Percentiles rank a stretch among this genome's conserved stretches.
Evolutionary conservation across 2,888 invertebrate species (phyloP).

Genomic region (Eulithis prunata): DNA sequence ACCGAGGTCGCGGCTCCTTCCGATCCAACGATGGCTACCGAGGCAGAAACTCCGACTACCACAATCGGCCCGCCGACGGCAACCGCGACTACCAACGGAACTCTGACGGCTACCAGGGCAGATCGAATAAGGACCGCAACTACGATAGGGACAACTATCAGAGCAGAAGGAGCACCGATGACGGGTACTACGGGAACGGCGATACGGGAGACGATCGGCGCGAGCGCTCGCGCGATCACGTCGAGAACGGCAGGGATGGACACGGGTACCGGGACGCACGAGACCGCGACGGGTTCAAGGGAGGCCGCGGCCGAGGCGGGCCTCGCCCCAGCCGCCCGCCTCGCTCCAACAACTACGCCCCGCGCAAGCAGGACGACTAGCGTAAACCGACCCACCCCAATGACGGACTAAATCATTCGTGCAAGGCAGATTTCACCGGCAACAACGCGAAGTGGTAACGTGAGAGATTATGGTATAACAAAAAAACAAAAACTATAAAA

Average conservation of each 20-base stretch:
- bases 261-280: conserved; percentile 63
- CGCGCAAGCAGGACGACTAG: conserved; percentile 66
- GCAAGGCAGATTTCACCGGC: conserved; percentile 89
- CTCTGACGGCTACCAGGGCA: conserved; percentile 48
- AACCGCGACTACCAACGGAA: conserved; percentile 63
- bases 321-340: conserved; percentile 63
- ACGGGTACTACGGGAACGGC: conserved; percentile 73
- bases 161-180: conserved; percentile 62
- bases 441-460: conserved; percentile 85
- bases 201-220: conserved; percentile 71
- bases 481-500: conserved; percentile 73
- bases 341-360: conserved; percentile 57
- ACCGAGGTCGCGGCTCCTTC: conserved; percentile 71
- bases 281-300: conserved; percentile 55
- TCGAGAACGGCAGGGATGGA: conserved; percentile 80
- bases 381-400: conserved; percentile 50
- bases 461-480: conserved; percentile 84
- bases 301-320: conserved; percentile 77
- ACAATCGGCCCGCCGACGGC: conserved; percentile 32
- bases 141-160: conserved; percentile 58
- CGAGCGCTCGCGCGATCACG: conserved; percentile 70
- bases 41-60: conserved; percentile 61
- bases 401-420: conserved; percentile 82
- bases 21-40: conserved; percentile 63
- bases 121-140: conserved; percentile 61